Evolutionary conservation across 1,140 invertebrate species (phyloP).

Genomic region (Prorops nasuta): DNA sequence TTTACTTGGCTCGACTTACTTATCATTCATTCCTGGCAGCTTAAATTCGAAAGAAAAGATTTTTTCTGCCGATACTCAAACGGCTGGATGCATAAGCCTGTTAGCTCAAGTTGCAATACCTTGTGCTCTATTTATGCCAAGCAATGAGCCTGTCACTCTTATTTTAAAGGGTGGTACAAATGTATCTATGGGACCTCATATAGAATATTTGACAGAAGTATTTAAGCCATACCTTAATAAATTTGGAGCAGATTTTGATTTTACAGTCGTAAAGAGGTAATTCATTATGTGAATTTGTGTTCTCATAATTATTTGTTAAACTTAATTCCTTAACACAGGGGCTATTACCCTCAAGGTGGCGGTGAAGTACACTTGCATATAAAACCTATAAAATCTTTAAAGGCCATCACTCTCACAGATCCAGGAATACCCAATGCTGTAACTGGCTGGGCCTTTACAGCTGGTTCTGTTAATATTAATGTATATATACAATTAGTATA

Average conservation of each 20-base stretch:
- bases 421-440: constrained; percentile 64
- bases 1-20: constrained; percentile 69
- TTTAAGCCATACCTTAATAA: constrained; percentile 70
- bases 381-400: constrained; percentile 64
- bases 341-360: constrained; percentile 85
- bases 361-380: constrained; percentile 71
- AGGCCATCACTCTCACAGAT: constrained; percentile 61
- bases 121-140: constrained; percentile 67
- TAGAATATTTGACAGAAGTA: constrained; percentile 79
- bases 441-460: constrained; percentile 74
- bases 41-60: constrained; percentile 54
- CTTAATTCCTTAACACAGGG: constrained; percentile 45
- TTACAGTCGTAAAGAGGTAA: constrained; percentile 68
- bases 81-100: constrained; percentile 81
- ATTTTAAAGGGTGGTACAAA: constrained; percentile 83
- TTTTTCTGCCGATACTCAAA: constrained; percentile 71
- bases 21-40: constrained; percentile 70
- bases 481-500: no score
- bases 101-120: constrained; percentile 83
- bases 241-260: constrained; percentile 74
- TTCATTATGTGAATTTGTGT: constrained; percentile 10
- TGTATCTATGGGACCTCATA: constrained; percentile 85
- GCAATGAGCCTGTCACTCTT: constrained; percentile 58
- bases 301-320: constrained; percentile 6
- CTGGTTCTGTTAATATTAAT: constrained; percentile 72